Conservation (phyloP, 2,888 invertebrate genomes). For the Polydrusus pterygomalis region DNA sequence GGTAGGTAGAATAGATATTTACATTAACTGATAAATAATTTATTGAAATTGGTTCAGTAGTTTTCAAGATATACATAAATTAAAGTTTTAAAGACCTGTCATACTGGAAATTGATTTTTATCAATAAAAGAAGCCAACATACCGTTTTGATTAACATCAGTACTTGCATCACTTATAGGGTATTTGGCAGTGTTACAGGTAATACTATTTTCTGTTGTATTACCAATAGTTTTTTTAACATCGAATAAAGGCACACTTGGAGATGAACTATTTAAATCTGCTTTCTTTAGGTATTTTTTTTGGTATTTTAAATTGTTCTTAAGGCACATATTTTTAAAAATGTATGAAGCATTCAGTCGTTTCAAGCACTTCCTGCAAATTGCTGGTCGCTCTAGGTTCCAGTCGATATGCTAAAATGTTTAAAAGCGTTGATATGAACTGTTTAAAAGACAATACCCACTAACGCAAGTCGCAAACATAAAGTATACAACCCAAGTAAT, state of each 20-base stretch:
- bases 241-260: neutral
- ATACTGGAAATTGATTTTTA: too few relatives aligned
- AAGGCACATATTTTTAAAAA: slow-evolving; percentile 58
- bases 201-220: neutral
- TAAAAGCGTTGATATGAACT: neutral
- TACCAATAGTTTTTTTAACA: neutral
- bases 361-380: slow-evolving; percentile 56
- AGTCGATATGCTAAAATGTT: slow-evolving; percentile 3
- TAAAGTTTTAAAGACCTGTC: too few relatives aligned
- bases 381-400: slow-evolving; percentile 48
- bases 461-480: too few relatives aligned
- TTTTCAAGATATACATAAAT: too few relatives aligned
- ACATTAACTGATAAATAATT: too few relatives aligned
- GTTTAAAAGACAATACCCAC: slow-evolving; percentile 53
- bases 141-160: slow-evolving; percentile 36
- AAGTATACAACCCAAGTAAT: neutral
- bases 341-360: slow-evolving; percentile 51
- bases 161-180: slow-evolving; percentile 19
- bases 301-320: slow-evolving; percentile 42
- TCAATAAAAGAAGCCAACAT: neutral
- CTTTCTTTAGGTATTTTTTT: slow-evolving; percentile 30
- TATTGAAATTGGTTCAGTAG: too few relatives aligned
- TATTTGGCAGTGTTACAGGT: too few relatives aligned
- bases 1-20: too few relatives aligned
- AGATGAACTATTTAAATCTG: neutral